Base-by-base conservation (phyloP, 2,888 invertebrate genomes). In the Heteromurus nitidus region DNA sequence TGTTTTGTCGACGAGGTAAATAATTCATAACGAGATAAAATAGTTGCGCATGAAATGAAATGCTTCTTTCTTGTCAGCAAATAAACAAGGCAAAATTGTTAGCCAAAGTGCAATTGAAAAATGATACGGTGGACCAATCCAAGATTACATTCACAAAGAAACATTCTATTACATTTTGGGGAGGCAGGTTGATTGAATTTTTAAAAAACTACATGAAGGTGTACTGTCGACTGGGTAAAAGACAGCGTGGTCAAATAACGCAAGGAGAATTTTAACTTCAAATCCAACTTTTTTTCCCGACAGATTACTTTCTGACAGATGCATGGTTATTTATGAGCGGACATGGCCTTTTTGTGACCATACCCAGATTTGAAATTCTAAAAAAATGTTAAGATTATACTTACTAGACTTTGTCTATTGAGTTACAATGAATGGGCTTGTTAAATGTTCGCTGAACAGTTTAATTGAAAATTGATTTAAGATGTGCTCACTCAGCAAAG, bases 381-480 rank as follows among this genome's bases (percentile, higher is more conserved):
- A 67, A n/a, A n/a, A 68, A 58, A 26, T 53, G 72, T 24, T 60
- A 72, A 72, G 24, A 26, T 55, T 44, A 62, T 65, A 42, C 55
- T 68, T 42, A 62, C 5, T 30, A 31, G 11, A 62, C 31, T 47
- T 47, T 47, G n/a, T n/a, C 42, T 22, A 64, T 62, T 24, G 42
- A 36, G 64, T 64, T 36, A 42, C 36, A n/a, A 64, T 50, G 36
- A 26, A 36, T 47, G 47, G n/a, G 47, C 47, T n/a, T n/a, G n/a
- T n/a, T n/a, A 18, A 7, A 22, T 26, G 18, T 18, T 53, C n/a
- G n/a, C 11, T 53, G 62, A 24, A 13, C 26, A 18, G 53, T 60
- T 68, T 76, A 76, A 76, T 76, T 67, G 75, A 76, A 76, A 76
- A 68, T 76, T 76, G 75, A 76, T 76, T 76, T 76, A 76, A 68